These are phyloP conservation scores for Chloebia gouldiae DNA, from an alignment of 2,113 vertebrate genomes.

Conservation along the genomic window DNA sequence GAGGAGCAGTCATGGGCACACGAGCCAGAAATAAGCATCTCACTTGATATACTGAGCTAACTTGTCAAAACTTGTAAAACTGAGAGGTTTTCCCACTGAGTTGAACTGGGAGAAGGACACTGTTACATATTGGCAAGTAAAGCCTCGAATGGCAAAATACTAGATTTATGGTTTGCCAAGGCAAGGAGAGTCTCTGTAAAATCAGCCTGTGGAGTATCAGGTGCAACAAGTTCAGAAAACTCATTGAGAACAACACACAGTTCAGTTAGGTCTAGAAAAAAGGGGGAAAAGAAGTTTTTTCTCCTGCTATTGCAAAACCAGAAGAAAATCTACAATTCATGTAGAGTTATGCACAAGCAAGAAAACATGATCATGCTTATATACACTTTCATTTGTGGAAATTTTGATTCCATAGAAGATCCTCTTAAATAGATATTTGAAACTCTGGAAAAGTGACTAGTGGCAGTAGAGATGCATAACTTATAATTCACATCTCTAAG, in stretches of 20 bases:
- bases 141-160: background rate
- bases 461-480: background rate
- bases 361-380: background rate
- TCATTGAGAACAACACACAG: background rate
- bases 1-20: background rate
- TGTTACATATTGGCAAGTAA: background rate
- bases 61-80: background rate
- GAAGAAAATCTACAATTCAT: background rate
- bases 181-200: background rate
- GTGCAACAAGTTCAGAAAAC: background rate
- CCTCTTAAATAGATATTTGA: background rate
- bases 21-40: background rate
- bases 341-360: background rate
- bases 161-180: background rate
- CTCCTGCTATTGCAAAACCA: background rate
- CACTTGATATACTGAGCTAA: background rate
- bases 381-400: background rate
- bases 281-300: fast-evolving
- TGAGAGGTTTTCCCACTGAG: background rate
- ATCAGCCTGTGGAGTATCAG: background rate
- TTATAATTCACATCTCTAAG: background rate
- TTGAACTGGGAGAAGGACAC: background rate
- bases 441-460: background rate
- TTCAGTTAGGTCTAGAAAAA: background rate
- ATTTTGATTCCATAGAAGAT: background rate